Conservation (phyloP, 2,797 vertebrate species). For the Bufotes viridis region DNA sequence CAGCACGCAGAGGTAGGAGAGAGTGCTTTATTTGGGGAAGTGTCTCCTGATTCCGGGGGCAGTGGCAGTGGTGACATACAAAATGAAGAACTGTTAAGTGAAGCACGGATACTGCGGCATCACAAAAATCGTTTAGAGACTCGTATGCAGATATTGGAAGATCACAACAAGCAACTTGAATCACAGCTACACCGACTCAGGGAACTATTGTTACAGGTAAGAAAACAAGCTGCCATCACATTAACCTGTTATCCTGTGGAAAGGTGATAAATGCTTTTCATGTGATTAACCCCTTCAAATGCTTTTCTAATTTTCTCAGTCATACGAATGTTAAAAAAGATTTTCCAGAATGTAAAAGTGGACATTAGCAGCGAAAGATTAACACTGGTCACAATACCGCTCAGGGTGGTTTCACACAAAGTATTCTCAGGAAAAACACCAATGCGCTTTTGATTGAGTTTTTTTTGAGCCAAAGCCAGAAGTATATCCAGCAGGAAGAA, state of each 20-base stretch:
- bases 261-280: too few relatives aligned
- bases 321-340: not conserved
- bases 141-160: conserved; percentile 97
- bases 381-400: too few relatives aligned
- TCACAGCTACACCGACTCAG: conserved; percentile 91
- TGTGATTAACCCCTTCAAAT: too few relatives aligned
- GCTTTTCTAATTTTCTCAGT: not conserved
- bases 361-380: too few relatives aligned
- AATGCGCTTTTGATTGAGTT: too few relatives aligned
- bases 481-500: too few relatives aligned
- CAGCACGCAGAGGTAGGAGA: conserved; percentile 92
- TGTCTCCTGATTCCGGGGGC: conserved; percentile 72
- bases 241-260: too few relatives aligned
- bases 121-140: conserved; percentile 97
- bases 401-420: too few relatives aligned
- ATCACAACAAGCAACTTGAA: conserved; percentile 98
- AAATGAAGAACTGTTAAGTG: conserved; percentile 92
- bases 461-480: too few relatives aligned
- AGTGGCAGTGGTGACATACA: conserved; percentile 70
- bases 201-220: conserved; percentile 92
- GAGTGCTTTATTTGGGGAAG: conserved; percentile 81
- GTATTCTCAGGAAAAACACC: too few relatives aligned
- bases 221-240: not conserved
- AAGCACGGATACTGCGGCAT: conserved; percentile 92
- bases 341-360: too few relatives aligned